These are phyloP conservation scores for Ectemnius continuus DNA, from an alignment of 2,888 invertebrate genomes.

Conservation along the genomic window DNA sequence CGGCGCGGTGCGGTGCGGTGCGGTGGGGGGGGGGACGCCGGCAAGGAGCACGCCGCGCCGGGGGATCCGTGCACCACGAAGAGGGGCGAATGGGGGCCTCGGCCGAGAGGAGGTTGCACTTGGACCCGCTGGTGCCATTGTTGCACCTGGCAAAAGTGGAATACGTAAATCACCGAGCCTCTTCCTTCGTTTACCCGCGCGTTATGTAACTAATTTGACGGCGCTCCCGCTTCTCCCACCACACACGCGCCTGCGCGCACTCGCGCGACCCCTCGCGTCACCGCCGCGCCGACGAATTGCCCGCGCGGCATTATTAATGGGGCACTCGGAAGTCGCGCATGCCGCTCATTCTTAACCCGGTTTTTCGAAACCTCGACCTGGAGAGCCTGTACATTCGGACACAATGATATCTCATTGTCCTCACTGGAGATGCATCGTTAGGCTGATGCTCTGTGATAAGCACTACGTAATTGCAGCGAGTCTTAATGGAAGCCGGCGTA, in stretches of 20 bases:
- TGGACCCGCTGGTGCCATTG: slow-evolving; percentile 61
- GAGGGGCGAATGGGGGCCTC: slow-evolving; percentile 24
- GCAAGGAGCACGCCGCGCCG: slow-evolving; percentile 40
- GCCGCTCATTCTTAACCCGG: slow-evolving; percentile 11
- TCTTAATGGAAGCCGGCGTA: slow-evolving; percentile 23
- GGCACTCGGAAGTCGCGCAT: neutral
- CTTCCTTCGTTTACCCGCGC: slow-evolving; percentile 32
- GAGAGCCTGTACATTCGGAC: slow-evolving; percentile 20
- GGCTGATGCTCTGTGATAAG: slow-evolving; percentile 19
- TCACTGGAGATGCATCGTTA: slow-evolving; percentile 28
- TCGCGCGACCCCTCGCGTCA: slow-evolving; percentile 7
- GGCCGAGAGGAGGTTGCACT: slow-evolving; percentile 33
- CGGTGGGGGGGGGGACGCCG: no score
- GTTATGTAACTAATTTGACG: slow-evolving; percentile 57
- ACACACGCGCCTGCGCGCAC: no score
- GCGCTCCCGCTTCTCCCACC: slow-evolving; percentile 13
- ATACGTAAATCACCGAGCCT: slow-evolving; percentile 66
- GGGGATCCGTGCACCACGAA: slow-evolving; percentile 26
- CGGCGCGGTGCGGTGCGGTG: no score
- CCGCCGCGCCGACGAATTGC: slow-evolving; percentile 12
- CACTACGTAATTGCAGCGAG: slow-evolving; percentile 2
- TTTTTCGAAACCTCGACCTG: slow-evolving; percentile 34
- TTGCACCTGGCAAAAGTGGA: slow-evolving; percentile 60
- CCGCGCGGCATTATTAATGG: slow-evolving; percentile 24
- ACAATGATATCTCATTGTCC: slow-evolving; percentile 39